Base-by-base conservation (phyloP, 2,888 invertebrate species). In the Hirudinaria manillensis region DNA sequence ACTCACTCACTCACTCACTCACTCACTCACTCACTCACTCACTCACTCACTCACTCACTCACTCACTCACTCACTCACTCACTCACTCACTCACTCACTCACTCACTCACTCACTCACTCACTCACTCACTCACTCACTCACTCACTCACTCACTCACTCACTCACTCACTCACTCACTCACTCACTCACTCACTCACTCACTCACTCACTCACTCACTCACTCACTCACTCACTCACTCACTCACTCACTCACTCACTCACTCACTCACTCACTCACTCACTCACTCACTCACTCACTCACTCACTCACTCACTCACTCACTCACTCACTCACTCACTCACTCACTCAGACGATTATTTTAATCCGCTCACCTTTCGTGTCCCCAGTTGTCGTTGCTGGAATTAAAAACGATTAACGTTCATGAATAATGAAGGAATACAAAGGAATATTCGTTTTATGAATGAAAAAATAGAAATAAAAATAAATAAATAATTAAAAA, bases 1-100 rank as follows among this genome's bases (percentile, higher is more conserved):
- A 75, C 75, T 74, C 75, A 75, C 53, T 74, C 75, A 75, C 75
- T 74, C 75, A 75, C 75, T 51, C 75, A 75, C 71, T 53, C 71
- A 75, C 67, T 67, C 67, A 67, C 27, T 67, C 27, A 10, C 67
- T 67, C 6, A 67, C 67, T 67, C 27, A 67, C 67, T 67, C 67
- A 67, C 67, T 67, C 67, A 45, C 29, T 34, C 32, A 70, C 70
- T 38, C 70, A 45, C 75, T 74, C 72, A 75, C 75, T 32, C 72
- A 75, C 75, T 53, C 76, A 75, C 67, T 65, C 76, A 75, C 76
- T 75, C 74, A 75, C 66, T 76, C 66, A 66, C 73, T 61, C 74
- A 65, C 65, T 65, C 76, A 74, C 66, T 75, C 76, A 66, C 76
- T 75, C 74, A 65, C 66, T 76, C 76, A 45, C 76, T 76, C 76